Evolutionary conservation across 2,113 vertebrate genomes (phyloP), one percentile per base, ranked within the genome.

Genomic region (Pithys albifrons): DNA sequence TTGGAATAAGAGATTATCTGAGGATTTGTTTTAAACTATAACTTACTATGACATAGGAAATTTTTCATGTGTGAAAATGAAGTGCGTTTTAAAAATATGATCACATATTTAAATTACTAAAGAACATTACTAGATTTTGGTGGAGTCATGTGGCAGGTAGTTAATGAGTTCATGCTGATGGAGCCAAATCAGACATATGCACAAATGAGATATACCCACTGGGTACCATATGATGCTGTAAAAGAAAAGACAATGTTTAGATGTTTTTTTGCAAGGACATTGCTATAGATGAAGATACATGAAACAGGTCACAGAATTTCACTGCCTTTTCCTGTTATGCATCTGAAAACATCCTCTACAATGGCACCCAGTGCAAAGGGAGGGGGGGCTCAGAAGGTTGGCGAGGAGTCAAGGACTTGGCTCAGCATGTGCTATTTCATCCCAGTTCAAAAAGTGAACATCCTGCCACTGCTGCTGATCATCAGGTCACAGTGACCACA

Each of bases 401-500:
- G 70, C 52, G 0, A 62, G 17, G 49, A 88, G 49, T 65, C 92
- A 94, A 88, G 87, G 65, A 66, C 81, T 18, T 37, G 70, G 62
- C 67, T 89, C 33, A 4, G 74, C 45, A 3, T 48, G 28, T 8
- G 7, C 61, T 69, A 29, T 79, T 85, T 88, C 17, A 2, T 89
- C 85, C 49, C 52, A 25, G 49, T 61, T 76, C 78, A 7, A 5
- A 5, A 67, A 69, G 45, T 25, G 88, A 82, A 82, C 90, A 85
- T 85, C 85, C 78, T 94, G 93, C 77, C 77, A 25, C 62, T 9
- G n/a, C 81, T 69, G 57, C 39, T 14, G n/a, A 79, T 48, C 41
- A 7, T 12, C 58, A 65, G 93, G 95, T 96, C 94, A 76, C 12
- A 2, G 31, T 93, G 95, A 91, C 94, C 74, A 49, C 52, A 59